Conservation (phyloP, 2,888 invertebrate genomes). For the Dendrolimus houi region DNA sequence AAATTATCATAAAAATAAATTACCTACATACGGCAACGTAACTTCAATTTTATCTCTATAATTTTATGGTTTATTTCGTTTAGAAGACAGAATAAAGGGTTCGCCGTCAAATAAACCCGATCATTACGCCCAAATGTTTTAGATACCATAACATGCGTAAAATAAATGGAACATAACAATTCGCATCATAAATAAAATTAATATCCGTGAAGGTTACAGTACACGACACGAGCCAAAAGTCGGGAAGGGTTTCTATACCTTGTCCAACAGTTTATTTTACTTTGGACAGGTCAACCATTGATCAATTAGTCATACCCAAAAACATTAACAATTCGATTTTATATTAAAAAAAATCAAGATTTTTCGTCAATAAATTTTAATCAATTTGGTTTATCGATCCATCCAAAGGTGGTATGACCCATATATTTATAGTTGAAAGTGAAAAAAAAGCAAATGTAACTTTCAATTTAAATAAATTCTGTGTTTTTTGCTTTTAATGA, state of each 20-base stretch:
- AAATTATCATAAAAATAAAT: neutral
- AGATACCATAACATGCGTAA: conserved; percentile 20
- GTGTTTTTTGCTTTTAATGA: too few species aligned
- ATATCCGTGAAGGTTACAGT: conserved; percentile 33
- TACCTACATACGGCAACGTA: neutral
- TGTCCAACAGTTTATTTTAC: too few species aligned
- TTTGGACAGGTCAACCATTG: too few species aligned
- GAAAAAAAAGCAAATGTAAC: too few species aligned
- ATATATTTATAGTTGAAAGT: too few species aligned
- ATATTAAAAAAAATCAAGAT: too few species aligned
- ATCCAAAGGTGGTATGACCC: too few species aligned
- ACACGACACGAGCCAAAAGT: conserved; percentile 28
- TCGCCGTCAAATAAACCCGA: conserved; percentile 12
- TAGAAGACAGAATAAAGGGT: conserved; percentile 14
- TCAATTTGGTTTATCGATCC: too few species aligned
- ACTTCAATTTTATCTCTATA: conserved; percentile 3
- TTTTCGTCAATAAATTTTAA: too few species aligned
- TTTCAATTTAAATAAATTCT: too few species aligned
- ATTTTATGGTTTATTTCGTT: conserved; percentile 6
- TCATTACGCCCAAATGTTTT: conserved; percentile 17
- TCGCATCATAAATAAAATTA: conserved; percentile 34
- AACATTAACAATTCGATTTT: too few species aligned
- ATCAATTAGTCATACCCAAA: too few species aligned
- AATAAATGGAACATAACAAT: conserved; percentile 35
- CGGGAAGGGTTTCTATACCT: conserved; percentile 2